Percentiles rank a stretch among this genome's conserved stretches.
Evolutionary conservation across 1,140 invertebrate species (phyloP).

Genomic region (Melitaea cinxia): DNA sequence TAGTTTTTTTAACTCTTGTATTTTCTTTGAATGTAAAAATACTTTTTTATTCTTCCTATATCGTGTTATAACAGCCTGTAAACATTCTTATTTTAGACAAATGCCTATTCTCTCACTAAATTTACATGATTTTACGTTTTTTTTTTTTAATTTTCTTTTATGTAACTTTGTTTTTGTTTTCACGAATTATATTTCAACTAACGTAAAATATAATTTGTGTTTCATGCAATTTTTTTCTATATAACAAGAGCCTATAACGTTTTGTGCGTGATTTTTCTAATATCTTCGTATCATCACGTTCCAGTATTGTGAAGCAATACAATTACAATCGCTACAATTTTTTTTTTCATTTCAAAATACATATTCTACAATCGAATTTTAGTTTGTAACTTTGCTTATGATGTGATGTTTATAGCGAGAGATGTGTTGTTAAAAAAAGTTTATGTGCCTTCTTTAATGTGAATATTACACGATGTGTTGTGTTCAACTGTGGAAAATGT

Average conservation of each 20-base stretch:
- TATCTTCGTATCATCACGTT: slow-evolving; percentile 28
- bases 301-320: slow-evolving; percentile 21
- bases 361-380: slow-evolving; percentile 15
- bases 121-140: too few relatives aligned
- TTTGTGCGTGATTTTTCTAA: slow-evolving; percentile 30
- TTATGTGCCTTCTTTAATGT: not conserved
- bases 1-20: too few relatives aligned
- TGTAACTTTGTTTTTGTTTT: not conserved
- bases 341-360: slow-evolving; percentile 18
- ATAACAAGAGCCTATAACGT: slow-evolving; percentile 5
- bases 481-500: not conserved
- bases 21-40: too few relatives aligned
- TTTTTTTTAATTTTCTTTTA: too few relatives aligned
- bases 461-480: not conserved
- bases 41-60: too few relatives aligned
- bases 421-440: not conserved
- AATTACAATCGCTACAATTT: slow-evolving; percentile 21
- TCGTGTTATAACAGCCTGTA: too few relatives aligned
- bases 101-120: too few relatives aligned
- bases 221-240: not conserved
- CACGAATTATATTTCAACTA: not conserved
- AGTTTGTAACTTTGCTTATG: not conserved
- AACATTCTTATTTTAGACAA: too few relatives aligned
- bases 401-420: not conserved
- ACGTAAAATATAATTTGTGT: too few relatives aligned